These are phyloP conservation scores for Teleopsis dalmanni DNA, from an alignment of 1,140 invertebrate species.

Conservation along the genomic window DNA sequence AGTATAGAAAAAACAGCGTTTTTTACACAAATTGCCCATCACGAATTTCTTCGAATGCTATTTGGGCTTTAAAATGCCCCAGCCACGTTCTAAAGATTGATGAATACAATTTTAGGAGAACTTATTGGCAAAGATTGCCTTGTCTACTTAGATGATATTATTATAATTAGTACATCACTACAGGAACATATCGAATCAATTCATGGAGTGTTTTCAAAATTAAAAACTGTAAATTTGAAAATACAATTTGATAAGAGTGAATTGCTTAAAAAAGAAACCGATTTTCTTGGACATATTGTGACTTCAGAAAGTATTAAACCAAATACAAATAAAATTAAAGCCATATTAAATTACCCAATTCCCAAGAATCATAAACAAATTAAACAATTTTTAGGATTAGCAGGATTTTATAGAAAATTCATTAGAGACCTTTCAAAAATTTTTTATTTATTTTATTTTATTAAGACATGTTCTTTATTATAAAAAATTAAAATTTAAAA, in stretches of 20 bases:
- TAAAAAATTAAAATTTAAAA: no score
- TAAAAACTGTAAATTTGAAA: constrained; percentile 33
- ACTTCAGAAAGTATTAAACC: constrained; percentile 24
- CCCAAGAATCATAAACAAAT: constrained; percentile 23
- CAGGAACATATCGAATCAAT: constrained; percentile 22
- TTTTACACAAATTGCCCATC: constrained; percentile 24
- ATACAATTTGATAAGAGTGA: constrained; percentile 28
- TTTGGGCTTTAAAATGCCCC: constrained; percentile 39
- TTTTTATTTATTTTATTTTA: no score
- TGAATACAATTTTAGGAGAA: constrained; percentile 23
- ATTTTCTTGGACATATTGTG: constrained; percentile 31
- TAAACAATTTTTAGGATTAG: constrained; percentile 22
- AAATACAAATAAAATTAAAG: constrained; percentile 18
- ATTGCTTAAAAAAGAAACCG: constrained; percentile 27
- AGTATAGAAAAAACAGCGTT: constrained; percentile 46
- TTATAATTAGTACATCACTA: constrained; percentile 32
- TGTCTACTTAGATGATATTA: constrained; percentile 28
- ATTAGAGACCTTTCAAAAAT: constrained; percentile 22
- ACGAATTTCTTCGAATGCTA: constrained; percentile 23
- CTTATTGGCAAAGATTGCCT: constrained; percentile 15
- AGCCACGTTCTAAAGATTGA: constrained; percentile 44
- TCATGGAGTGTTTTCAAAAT: constrained; percentile 35
- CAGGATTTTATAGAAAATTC: constrained; percentile 22
- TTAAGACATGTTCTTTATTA: no score
- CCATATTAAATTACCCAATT: constrained; percentile 20